Percentiles rank a stretch among this genome's conserved stretches.
phyloP scores from a whole-genome alignment of 2,888 invertebrate species.

The Acutogordius australiensis region DNA sequence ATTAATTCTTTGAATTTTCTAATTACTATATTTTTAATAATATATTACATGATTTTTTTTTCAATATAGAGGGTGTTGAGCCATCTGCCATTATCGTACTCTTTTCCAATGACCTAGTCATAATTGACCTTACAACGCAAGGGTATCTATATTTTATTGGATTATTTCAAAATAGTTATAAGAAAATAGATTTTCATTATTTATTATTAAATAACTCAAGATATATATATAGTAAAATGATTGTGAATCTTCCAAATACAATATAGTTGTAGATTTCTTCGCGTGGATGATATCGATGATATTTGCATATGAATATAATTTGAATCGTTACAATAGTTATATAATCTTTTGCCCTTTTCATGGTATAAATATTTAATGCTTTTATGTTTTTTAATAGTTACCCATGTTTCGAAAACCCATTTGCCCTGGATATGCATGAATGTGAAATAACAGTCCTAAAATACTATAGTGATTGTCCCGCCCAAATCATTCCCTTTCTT shows the following conservation, averaged over 20 bases:
- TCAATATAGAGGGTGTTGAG: slow-evolving; percentile 57
- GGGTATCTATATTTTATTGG: slow-evolving; percentile 33
- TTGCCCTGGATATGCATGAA: slow-evolving; percentile 97
- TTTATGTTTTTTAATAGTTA: slow-evolving; percentile 29
- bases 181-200: no score
- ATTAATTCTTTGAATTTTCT: no score
- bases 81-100: slow-evolving; percentile 89
- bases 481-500: slow-evolving; percentile 82
- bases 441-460: slow-evolving; percentile 83
- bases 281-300: no score
- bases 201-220: no score
- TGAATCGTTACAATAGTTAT: no score
- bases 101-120: slow-evolving; percentile 81
- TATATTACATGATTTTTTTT: slow-evolving; percentile 13
- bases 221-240: no score
- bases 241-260: no score
- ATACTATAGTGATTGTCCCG: slow-evolving; percentile 87
- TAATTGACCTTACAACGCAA: slow-evolving; percentile 69
- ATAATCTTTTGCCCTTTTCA: no score
- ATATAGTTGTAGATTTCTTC: no score
- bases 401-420: slow-evolving; percentile 94
- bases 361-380: neutral
- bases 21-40: neutral
- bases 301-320: no score
- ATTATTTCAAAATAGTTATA: no score